These are phyloP conservation scores for Lethenteron reissneri DNA, from an alignment of 2,113 vertebrate species.

Conservation along the genomic window DNA sequence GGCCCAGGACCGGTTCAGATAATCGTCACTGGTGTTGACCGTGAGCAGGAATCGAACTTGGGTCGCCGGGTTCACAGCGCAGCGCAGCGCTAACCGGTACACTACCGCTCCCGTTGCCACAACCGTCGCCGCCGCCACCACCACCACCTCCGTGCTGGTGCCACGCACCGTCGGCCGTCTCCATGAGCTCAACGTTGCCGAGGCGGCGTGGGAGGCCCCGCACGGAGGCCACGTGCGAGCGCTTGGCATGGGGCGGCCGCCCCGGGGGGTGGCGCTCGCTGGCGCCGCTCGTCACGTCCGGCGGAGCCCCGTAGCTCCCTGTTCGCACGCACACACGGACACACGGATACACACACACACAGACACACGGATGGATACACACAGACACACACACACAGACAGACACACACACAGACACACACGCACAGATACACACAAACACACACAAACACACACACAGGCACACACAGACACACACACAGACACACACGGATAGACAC, in stretches of 20 bases:
- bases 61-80: not conserved
- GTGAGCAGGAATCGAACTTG: too few species aligned
- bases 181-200: slow-evolving; percentile 3
- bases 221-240: not conserved
- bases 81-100: not conserved
- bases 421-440: not conserved
- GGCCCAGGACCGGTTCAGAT: too few species aligned
- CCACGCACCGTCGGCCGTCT: not conserved
- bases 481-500: not conserved
- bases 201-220: not conserved
- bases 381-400: not conserved
- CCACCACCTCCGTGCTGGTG: not conserved
- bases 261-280: not conserved
- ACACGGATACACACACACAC: too few species aligned
- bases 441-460: too few species aligned
- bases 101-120: not conserved
- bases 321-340: too few species aligned
- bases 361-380: too few species aligned
- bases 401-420: not conserved
- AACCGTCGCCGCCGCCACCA: not conserved
- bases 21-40: too few species aligned
- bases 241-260: not conserved
- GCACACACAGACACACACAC: not conserved
- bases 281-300: slow-evolving; percentile 1
- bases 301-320: not conserved